Base-by-base conservation (phyloP, 2,888 invertebrate species). In the Pachycephus smyrnensis region DNA sequence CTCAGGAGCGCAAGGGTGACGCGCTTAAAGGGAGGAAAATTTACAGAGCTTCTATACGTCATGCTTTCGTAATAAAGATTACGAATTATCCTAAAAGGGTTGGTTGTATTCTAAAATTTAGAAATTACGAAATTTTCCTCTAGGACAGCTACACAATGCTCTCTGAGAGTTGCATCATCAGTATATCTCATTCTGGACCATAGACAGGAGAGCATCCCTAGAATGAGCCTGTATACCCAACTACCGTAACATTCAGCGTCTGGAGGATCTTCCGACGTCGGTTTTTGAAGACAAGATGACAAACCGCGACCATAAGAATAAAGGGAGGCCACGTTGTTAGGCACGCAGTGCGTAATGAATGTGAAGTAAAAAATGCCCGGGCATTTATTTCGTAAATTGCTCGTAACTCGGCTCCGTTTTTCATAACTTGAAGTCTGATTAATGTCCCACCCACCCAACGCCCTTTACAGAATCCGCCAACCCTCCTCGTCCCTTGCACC, bases 351-450 rank as follows among this genome's bases (percentile, higher is more conserved):
- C 75, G 78, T 78, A 78, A 78, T 78, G 78, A 78, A 78, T 78
- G 75, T 73, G 75, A 78, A 75, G 73, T 78, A 78, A 78, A 78
- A 78, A 78, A 78, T 78, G 75, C 68, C 23, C 31, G 73, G 75
- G 78, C 78, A 78, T 78, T 78, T 78, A 78, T 78, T 76, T 75
- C 73, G 75, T 78, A 78, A 78, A 78, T 78, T 78, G 78, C 78
- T 78, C 78, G 78, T 78, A 78, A 78, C 75, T 76, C 75, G 75
- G 78, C 75, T 76, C 73, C 73, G 75, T 78, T 78, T 78, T 78
- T 78, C 78, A 78, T 75, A 78, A 78, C 75, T 78, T 78, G 73
- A 78, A 78, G 75, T 75, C 78, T 73, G 78, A 78, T 78, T 75
- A 78, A 78, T 78, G 73, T 68, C 76, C 71, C 71, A 32, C 71